A percentile compares a stretch with the other conserved stretches of the same genome.
These are phyloP conservation scores for Sphenodon punctatus DNA, from an alignment of 2,797 vertebrate species.

Conservation along the genomic window DNA sequence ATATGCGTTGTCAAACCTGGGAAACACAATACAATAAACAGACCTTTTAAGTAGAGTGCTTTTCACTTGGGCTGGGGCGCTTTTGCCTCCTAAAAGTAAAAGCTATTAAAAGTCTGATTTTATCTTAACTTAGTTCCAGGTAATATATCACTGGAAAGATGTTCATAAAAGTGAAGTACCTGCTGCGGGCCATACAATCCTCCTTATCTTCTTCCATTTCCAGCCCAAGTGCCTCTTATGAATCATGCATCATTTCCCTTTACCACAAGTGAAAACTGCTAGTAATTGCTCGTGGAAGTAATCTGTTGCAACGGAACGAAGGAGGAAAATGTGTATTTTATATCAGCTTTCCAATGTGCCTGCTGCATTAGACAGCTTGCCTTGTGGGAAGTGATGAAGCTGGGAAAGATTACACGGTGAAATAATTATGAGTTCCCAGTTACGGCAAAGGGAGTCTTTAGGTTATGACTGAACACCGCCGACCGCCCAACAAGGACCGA, in stretches of 20 bases:
- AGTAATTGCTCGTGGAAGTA: background rate
- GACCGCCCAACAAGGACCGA: background rate
- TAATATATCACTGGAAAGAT: background rate
- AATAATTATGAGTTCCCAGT: rapidly evolving
- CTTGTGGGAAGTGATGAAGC: background rate
- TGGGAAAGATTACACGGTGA: background rate
- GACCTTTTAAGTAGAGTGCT: background rate
- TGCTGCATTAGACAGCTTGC: background rate
- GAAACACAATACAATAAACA: background rate
- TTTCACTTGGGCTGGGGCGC: background rate
- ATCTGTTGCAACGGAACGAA: rapidly evolving
- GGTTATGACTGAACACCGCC: background rate
- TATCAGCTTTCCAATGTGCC: background rate
- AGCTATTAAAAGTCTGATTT: slow-evolving; percentile 17
- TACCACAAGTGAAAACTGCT: background rate
- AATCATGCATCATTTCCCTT: slow-evolving; percentile 12
- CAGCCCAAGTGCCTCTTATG: slow-evolving; percentile 3
- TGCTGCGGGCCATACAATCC: slow-evolving; percentile 29
- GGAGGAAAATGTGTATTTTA: background rate
- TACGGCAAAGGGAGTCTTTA: background rate
- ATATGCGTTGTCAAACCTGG: rapidly evolving
- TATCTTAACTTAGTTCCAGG: slow-evolving; percentile 29
- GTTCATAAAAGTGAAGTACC: slow-evolving; percentile 14
- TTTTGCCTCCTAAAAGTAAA: slow-evolving; percentile 30
- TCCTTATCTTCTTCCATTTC: background rate